These are phyloP conservation scores for Cataglyphis altisquamis DNA, from an alignment of 2,888 invertebrate species.

Conservation along the genomic window DNA sequence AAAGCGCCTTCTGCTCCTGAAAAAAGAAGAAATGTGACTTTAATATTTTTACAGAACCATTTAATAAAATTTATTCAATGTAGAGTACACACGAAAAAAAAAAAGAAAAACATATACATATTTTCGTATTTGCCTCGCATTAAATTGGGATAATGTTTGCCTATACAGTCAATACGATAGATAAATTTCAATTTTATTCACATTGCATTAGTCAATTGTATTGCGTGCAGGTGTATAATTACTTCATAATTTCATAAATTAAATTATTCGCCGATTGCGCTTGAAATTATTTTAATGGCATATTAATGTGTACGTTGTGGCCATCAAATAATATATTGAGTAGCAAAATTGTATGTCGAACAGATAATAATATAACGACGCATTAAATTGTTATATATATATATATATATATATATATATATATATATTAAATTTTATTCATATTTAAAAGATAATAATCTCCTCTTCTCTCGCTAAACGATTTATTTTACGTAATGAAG, in stretches of 20 bases:
- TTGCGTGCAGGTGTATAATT: conserved; percentile 36
- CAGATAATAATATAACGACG: conserved; percentile 21
- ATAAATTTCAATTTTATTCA: conserved; percentile 48
- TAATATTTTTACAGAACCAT: background rate
- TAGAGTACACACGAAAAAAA: background rate
- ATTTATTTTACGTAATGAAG: background rate
- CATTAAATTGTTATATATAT: conserved; percentile 1
- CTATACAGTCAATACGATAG: conserved; percentile 18
- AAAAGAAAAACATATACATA: too few relatives aligned
- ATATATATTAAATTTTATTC: background rate
- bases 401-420: background rate
- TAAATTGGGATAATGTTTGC: conserved; percentile 20
- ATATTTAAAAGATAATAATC: background rate
- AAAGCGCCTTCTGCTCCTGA: conserved; percentile 96
- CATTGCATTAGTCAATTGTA: conserved; percentile 41
- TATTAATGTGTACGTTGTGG: conserved; percentile 36
- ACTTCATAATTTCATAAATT: conserved; percentile 39
- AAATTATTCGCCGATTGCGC: conserved; percentile 49
- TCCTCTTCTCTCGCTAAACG: background rate
- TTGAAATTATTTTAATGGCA: conserved; percentile 50
- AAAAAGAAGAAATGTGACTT: conserved; percentile 19
- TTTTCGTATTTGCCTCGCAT: background rate
- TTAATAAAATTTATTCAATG: background rate
- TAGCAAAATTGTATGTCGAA: conserved; percentile 40
- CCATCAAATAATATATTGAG: conserved; percentile 48